A percentile compares a stretch with the other conserved stretches of the same genome.
Conservation (phyloP, 2,888 invertebrate species). For the Lingula anatina region DNA sequence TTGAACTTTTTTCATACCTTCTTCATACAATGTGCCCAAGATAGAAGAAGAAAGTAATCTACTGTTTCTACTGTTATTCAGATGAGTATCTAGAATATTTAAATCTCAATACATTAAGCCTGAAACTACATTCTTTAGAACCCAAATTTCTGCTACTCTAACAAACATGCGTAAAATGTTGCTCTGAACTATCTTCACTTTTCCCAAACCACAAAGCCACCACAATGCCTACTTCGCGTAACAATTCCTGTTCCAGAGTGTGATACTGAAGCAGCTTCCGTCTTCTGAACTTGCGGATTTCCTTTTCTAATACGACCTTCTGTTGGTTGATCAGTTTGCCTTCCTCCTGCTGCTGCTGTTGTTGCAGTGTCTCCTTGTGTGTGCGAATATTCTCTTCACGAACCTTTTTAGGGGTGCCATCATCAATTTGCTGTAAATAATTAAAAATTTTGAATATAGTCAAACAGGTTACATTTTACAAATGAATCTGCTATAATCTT, state of each 20-base stretch:
- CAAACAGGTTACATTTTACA: not conserved
- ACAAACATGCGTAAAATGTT: no score
- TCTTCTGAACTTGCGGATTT: constrained; percentile 86
- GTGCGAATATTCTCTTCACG: constrained; percentile 38
- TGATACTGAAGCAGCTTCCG: constrained; percentile 82
- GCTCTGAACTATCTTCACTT: no score
- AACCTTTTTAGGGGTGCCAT: constrained; percentile 39
- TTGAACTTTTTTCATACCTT: no score
- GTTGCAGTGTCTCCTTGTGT: constrained; percentile 82
- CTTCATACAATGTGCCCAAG: no score
- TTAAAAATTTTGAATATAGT: not conserved
- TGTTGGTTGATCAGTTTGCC: constrained; percentile 81
- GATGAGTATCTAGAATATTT: no score
- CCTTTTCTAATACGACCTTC: constrained; percentile 85
- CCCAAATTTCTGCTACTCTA: no score
- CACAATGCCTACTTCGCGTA: constrained; percentile 71
- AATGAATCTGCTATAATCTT: not conserved
- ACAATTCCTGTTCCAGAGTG: constrained; percentile 82
- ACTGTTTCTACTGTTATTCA: no score
- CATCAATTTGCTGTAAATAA: constrained; percentile 26
- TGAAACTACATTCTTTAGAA: no score
- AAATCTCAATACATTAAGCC: no score
- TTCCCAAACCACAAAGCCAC: no score
- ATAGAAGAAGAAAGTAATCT: no score
- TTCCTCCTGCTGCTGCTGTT: constrained; percentile 83